phyloP scores from a whole-genome alignment of 2,797 vertebrate genomes.

The Pantherophis vulpinus region DNA sequence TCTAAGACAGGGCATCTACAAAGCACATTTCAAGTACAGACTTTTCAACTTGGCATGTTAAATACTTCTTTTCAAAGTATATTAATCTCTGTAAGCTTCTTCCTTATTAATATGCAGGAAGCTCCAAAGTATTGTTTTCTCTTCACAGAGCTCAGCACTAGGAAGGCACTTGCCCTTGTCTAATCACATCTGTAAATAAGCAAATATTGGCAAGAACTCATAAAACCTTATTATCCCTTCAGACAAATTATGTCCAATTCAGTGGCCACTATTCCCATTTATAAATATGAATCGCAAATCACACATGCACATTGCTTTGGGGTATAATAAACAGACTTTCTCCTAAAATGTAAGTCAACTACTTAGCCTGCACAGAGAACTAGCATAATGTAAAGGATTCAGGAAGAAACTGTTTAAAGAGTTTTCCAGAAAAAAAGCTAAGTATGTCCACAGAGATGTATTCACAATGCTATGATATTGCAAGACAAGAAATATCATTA shows the following conservation, averaged over 20 bases:
- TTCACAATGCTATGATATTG: not conserved
- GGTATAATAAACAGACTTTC: constrained; percentile 40
- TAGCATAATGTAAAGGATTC: constrained; percentile 32
- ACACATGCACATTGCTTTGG: constrained; percentile 40
- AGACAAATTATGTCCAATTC: constrained; percentile 51
- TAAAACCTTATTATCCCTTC: constrained; percentile 42
- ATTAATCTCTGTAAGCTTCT: constrained; percentile 42
- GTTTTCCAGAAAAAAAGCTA: constrained; percentile 24
- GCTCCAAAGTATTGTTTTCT: constrained; percentile 40
- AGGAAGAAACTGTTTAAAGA: constrained; percentile 34
- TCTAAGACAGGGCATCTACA: constrained; percentile 22
- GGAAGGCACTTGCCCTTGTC: constrained; percentile 48
- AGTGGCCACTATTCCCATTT: constrained; percentile 42
- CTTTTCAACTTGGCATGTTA: constrained; percentile 42
- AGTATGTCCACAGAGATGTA: not conserved
- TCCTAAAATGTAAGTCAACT: constrained; percentile 38
- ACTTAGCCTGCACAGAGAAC: constrained; percentile 12
- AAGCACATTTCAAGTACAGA: constrained; percentile 28
- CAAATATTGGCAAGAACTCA: constrained; percentile 54
- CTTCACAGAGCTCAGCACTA: constrained; percentile 11
- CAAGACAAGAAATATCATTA: not conserved
- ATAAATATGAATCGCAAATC: constrained; percentile 50
- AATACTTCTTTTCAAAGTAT: constrained; percentile 51
- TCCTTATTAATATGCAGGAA: constrained; percentile 41
- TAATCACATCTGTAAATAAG: constrained; percentile 52